A percentile compares a stretch with the other conserved stretches of the same genome.
Conservation (phyloP, 53 echinoderm and acorn worm species). For the Paracentrotus lividus region DNA sequence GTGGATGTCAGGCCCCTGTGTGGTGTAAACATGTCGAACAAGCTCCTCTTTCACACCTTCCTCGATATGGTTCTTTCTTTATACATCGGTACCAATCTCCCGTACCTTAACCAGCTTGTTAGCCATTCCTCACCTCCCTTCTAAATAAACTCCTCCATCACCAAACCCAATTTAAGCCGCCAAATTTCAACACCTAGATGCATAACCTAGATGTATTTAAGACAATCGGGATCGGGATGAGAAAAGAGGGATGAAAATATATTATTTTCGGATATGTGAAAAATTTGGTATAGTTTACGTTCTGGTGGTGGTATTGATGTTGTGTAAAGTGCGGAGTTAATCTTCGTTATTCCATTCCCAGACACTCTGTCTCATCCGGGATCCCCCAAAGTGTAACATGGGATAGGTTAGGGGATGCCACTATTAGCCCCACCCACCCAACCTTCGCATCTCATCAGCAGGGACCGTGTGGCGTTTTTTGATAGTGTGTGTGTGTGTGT, state of each 20-base stretch:
- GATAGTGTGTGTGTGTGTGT: too few relatives aligned
- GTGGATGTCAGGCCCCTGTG: slow-evolving; percentile 23
- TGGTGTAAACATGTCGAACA: slow-evolving; percentile 69
- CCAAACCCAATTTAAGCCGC: slow-evolving; percentile 67
- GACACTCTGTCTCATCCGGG: slow-evolving; percentile 47
- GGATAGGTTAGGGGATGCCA: neutral
- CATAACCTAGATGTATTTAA: slow-evolving; percentile 49
- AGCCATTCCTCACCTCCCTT: slow-evolving; percentile 57
- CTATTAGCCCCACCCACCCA: neutral
- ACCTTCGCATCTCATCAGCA: neutral
- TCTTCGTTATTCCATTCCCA: slow-evolving; percentile 62
- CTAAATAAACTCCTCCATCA: slow-evolving; percentile 67
- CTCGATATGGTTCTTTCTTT: slow-evolving; percentile 37
- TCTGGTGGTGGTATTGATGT: slow-evolving; percentile 66
- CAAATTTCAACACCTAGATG: slow-evolving; percentile 55
- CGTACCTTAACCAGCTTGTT: slow-evolving; percentile 47
- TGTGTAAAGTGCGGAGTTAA: slow-evolving; percentile 64
- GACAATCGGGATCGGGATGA: neutral
- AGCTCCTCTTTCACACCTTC: slow-evolving; percentile 48
- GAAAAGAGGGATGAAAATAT: slow-evolving; percentile 40
- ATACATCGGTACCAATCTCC: slow-evolving; percentile 16
- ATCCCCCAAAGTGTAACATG: slow-evolving; percentile 43
- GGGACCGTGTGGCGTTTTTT: neutral
- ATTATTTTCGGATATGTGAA: slow-evolving; percentile 56
- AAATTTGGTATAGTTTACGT: slow-evolving; percentile 66